phyloP scores from a whole-genome alignment of 2,113 vertebrate genomes.

The Chamaea fasciata region DNA sequence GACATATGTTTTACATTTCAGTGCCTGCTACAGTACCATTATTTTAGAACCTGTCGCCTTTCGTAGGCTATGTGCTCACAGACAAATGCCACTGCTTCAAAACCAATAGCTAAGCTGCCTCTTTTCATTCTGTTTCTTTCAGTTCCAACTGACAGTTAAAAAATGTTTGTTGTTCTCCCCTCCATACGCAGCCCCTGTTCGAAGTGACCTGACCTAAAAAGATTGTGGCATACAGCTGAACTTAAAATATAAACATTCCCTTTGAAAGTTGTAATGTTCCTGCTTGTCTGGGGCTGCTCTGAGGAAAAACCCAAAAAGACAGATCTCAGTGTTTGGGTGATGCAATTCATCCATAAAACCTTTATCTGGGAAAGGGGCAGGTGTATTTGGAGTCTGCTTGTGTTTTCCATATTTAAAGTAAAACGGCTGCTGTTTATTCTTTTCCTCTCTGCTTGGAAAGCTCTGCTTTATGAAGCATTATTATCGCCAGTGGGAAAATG shows the following conservation, averaged over 20 bases:
- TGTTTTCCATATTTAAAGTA: background rate
- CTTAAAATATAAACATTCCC: conserved; percentile 25
- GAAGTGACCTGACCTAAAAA: conserved; percentile 43
- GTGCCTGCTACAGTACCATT: conserved; percentile 35
- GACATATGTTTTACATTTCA: conserved; percentile 68
- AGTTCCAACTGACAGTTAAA: conserved; percentile 32
- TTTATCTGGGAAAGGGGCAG: background rate
- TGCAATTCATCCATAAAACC: background rate
- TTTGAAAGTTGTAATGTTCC: background rate
- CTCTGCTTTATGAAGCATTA: background rate
- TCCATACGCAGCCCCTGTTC: background rate
- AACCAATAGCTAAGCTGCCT: conserved; percentile 54
- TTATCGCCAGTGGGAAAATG: accelerated
- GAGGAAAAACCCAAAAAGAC: background rate
- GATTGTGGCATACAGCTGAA: background rate
- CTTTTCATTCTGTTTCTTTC: conserved; percentile 36
- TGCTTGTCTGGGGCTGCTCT: background rate
- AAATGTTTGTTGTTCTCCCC: conserved; percentile 10
- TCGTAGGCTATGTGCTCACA: conserved; percentile 19
- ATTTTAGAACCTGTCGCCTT: conserved; percentile 55
- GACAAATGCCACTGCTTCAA: conserved; percentile 60
- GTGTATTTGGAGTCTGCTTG: background rate
- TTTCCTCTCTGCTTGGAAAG: background rate
- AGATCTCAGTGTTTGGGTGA: background rate
- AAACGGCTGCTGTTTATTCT: background rate